Percentiles rank a stretch among this genome's conserved stretches.
Evolutionary conservation across 2,113 vertebrate genomes (phyloP).

Genomic region (Phylloscopus trochilus): DNA sequence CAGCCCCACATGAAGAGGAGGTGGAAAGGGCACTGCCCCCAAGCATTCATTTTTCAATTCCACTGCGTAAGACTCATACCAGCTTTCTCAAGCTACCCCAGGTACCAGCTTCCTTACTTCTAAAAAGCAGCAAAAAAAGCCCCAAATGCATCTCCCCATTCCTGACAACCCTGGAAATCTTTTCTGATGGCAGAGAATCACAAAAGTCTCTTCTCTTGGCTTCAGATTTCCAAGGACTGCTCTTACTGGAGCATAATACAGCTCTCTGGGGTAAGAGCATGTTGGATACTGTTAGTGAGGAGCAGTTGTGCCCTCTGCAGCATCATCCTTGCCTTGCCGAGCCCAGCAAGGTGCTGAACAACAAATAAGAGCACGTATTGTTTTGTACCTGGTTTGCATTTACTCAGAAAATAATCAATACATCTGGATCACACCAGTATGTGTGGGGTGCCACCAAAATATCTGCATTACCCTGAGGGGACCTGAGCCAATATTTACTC

Average conservation of each 20-base stretch:
- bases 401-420: not conserved
- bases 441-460: not conserved
- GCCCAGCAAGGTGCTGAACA: not conserved
- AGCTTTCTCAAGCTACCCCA: not conserved
- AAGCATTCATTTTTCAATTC: not conserved
- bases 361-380: fast-evolving
- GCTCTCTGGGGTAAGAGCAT: not conserved
- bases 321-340: not conserved
- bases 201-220: not conserved
- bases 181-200: not conserved
- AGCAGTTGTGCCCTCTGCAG: not conserved
- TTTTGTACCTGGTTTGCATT: not conserved
- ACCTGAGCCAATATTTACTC: not conserved
- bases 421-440: not conserved
- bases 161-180: not conserved
- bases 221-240: not conserved
- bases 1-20: not conserved
- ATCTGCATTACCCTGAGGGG: not conserved
- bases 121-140: not conserved
- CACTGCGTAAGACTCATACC: fast-evolving
- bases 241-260: not conserved
- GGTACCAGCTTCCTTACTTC: not conserved
- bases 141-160: not conserved
- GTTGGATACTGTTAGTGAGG: not conserved
- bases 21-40: not conserved